These are phyloP conservation scores for Sceloporus undulatus DNA, from an alignment of 2,113 vertebrate genomes.

Conservation along the genomic window DNA sequence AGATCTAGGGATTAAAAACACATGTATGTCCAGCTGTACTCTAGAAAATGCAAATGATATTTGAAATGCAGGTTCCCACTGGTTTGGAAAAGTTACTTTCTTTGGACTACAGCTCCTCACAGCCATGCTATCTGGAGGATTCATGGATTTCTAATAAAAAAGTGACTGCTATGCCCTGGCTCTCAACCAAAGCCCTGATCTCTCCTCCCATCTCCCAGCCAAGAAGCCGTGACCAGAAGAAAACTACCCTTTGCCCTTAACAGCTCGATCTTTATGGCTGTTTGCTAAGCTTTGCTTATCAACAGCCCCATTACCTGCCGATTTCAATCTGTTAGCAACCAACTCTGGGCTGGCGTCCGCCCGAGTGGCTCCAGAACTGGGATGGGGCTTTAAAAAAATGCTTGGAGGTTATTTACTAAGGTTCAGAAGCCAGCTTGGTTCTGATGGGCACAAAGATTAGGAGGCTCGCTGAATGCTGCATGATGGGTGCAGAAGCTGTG, in stretches of 20 bases:
- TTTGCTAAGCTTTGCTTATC: neutral
- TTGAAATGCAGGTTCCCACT: no score
- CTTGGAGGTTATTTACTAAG: no score
- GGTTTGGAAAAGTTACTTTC: no score
- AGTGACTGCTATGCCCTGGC: neutral
- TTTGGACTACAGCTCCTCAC: no score
- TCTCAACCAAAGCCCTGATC: neutral
- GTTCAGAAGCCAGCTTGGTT: no score
- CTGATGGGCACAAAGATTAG: neutral
- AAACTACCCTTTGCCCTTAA: neutral
- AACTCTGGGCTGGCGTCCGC: neutral
- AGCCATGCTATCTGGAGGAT: no score
- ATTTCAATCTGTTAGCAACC: neutral
- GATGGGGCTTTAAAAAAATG: neutral
- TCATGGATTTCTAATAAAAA: no score
- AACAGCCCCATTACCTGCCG: neutral
- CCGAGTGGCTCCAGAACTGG: neutral
- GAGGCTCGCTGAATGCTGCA: neutral
- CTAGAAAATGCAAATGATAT: no score
- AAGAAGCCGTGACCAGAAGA: neutral
- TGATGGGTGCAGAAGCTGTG: neutral
- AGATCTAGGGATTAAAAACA: no score
- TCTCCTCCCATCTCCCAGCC: no score
- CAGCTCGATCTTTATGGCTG: neutral
- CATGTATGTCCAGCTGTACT: no score